Conservation (phyloP, 2,797 vertebrate species). For the Denticeps clupeoides region DNA sequence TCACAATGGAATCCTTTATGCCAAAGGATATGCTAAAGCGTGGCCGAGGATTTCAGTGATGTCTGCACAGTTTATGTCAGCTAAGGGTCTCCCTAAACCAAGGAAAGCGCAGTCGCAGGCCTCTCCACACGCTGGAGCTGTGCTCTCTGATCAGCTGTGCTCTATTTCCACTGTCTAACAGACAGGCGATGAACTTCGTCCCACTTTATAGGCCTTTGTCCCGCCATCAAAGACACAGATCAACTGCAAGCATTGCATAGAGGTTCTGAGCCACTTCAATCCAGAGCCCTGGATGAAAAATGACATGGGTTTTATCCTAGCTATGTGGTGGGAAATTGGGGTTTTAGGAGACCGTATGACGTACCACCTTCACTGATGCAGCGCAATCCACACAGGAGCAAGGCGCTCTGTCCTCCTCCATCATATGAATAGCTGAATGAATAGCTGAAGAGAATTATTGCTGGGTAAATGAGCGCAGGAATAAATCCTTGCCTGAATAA, state of each 20-base stretch:
- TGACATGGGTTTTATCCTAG: too few relatives aligned
- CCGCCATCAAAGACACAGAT: slow-evolving; percentile 33
- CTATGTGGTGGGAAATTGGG: too few relatives aligned
- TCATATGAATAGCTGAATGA: slow-evolving; percentile 19
- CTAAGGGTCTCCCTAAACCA: slow-evolving; percentile 19
- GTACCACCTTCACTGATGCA: not conserved
- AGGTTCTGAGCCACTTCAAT: too few relatives aligned
- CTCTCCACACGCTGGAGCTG: slow-evolving; percentile 2
- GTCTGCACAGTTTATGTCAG: slow-evolving; percentile 19
- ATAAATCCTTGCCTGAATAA: slow-evolving; percentile 22
- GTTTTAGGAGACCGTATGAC: too few relatives aligned
- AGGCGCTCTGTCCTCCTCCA: not conserved
- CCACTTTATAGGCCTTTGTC: slow-evolving; percentile 37
- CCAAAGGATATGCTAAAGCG: slow-evolving; percentile 27
- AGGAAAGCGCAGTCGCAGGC: slow-evolving; percentile 41
- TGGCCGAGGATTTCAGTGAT: slow-evolving; percentile 24
- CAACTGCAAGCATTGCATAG: too few relatives aligned
- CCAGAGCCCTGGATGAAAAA: too few relatives aligned
- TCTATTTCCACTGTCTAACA: slow-evolving; percentile 40
- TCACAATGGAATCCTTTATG: slow-evolving; percentile 27
- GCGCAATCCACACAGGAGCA: not conserved
- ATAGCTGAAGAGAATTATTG: slow-evolving; percentile 32
- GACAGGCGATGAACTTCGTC: slow-evolving; percentile 38
- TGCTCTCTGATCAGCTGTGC: slow-evolving; percentile 37
- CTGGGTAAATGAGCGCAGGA: slow-evolving; percentile 33